These are phyloP conservation scores for Cyphomyrus discorhynchus DNA, from an alignment of 2,113 vertebrate species.

Conservation along the genomic window DNA sequence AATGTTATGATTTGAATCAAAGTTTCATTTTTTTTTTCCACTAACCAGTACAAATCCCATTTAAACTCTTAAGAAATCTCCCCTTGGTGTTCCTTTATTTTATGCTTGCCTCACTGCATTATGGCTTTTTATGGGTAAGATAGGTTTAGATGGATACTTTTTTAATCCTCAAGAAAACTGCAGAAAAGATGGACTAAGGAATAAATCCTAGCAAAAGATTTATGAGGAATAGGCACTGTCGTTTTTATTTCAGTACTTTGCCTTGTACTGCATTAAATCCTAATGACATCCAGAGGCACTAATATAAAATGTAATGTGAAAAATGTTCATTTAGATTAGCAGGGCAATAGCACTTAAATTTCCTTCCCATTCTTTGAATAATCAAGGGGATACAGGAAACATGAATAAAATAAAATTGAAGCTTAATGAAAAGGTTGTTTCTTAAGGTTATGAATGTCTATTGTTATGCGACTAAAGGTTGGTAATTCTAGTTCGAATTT, in stretches of 20 bases:
- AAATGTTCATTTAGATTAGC: neutral
- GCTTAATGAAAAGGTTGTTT: neutral
- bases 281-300: neutral
- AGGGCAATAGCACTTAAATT: neutral
- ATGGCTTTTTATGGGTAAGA: neutral
- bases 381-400: neutral
- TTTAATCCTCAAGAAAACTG: neutral
- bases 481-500: neutral
- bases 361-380: neutral
- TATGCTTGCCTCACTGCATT: neutral
- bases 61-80: neutral
- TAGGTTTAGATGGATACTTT: neutral
- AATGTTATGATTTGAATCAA: neutral
- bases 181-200: neutral
- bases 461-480: neutral
- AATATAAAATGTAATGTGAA: neutral
- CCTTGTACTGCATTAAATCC: neutral
- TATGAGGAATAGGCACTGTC: neutral
- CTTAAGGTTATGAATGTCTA: neutral
- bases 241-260: neutral
- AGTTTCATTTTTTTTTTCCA: neutral
- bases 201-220: neutral
- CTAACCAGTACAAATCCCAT: neutral
- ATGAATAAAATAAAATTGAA: neutral
- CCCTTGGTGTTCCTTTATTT: neutral